Evolutionary conservation across 2,113 vertebrate genomes (phyloP).

Genomic region (Girardinichthys multiradiatus): DNA sequence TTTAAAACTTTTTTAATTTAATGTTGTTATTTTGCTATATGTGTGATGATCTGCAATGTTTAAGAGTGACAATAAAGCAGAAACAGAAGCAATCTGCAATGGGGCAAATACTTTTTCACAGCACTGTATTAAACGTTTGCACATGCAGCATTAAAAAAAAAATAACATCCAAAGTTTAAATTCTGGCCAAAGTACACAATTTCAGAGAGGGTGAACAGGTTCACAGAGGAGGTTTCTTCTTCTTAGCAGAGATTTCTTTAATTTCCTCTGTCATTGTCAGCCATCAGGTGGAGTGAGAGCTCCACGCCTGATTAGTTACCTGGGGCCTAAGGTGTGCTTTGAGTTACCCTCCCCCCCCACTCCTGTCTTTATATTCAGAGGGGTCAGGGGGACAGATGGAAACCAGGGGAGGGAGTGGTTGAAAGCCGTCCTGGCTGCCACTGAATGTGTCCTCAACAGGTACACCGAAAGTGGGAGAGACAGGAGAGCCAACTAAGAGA

Average conservation of each 20-base stretch:
- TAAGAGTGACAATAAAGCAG: too few species aligned
- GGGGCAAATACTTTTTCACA: too few species aligned
- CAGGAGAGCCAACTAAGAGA: not conserved
- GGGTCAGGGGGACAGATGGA: slow-evolving; percentile 7
- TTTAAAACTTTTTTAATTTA: not conserved
- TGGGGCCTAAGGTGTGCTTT: slow-evolving; percentile 49
- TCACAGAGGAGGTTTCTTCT: too few species aligned
- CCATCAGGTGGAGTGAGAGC: slow-evolving; percentile 73
- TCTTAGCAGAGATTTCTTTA: not conserved
- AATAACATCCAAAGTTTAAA: too few species aligned
- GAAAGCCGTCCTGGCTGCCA: slow-evolving; percentile 31
- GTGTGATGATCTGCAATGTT: too few species aligned
- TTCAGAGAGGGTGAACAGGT: too few species aligned
- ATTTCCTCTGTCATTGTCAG: slow-evolving; percentile 11
- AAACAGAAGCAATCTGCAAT: too few species aligned
- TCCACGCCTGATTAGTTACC: slow-evolving; percentile 69
- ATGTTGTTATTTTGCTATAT: too few species aligned
- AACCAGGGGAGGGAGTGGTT: slow-evolving; percentile 39
- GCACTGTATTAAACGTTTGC: too few species aligned
- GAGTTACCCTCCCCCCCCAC: slow-evolving; percentile 37
- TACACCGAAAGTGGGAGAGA: slow-evolving; percentile 27
- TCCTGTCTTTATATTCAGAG: not conserved
- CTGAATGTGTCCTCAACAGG: slow-evolving; percentile 63
- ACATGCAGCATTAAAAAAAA: too few species aligned
- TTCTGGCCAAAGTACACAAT: too few species aligned